Base-by-base conservation (phyloP, 2,113 vertebrate species). In the Chauna torquata region DNA sequence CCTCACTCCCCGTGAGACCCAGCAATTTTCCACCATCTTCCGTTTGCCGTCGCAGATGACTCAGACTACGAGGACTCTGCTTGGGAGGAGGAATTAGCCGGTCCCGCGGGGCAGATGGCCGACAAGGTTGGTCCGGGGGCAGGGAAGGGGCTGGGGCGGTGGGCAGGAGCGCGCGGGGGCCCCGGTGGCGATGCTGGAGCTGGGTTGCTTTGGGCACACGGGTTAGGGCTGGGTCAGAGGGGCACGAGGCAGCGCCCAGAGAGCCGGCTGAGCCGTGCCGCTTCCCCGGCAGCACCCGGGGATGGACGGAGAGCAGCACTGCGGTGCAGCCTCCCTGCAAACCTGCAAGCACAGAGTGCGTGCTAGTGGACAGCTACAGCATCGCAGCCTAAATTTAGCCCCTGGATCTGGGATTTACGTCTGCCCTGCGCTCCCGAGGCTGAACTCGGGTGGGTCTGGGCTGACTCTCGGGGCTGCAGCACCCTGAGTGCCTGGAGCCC, bases 41-140 rank as follows among this genome's bases (percentile, higher is more conserved):
- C 52, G n/a, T 85, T 32, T 28, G 9, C 85, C 86, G 83, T 95
- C 42, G 36, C 93, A 95, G 94, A 96, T 94, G 95, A 94, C 49
- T 95, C 94, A 2, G 95, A 96, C 92, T 96, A 92, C 3, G 94
- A 95, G 64, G 95, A 95, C 78, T 42, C 44, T 1, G 27, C 64
- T 54, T 92, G 59, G 82, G 82, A 84, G 44, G 86, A 92, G 74
- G 94, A 90, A 49, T 23, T 95, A 90, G 44, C 74, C 13, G n/a
- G n/a, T 40, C 11, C 82, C 0, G 2, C 3, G 1, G 54, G 6
- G 27, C 17, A 81, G 27, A 94, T 96, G 94, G 78, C 54, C 1
- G 40, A 47, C 34, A 92, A 96, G 95, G 95, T 95, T 64, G 69
- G 94, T 30, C 24, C 25, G 50, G 50, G 23, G 13, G 50, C 50